phyloP scores from a whole-genome alignment of 2,113 vertebrate genomes.

The Ciconia boyciana region DNA sequence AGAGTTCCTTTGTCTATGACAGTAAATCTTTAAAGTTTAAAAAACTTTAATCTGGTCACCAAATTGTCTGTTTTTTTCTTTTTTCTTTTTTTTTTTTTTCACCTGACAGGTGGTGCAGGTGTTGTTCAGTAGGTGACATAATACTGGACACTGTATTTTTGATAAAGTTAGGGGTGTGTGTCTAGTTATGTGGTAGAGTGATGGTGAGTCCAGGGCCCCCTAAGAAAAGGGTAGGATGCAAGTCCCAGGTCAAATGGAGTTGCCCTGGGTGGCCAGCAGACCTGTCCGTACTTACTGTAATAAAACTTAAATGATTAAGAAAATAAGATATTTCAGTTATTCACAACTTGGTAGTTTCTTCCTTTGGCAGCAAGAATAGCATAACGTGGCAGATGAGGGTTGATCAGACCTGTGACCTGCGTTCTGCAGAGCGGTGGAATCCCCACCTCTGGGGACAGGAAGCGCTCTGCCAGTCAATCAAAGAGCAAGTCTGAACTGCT shows the following conservation, averaged over 20 bases:
- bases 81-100: not conserved
- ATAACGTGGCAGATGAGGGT: not conserved
- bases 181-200: accelerated
- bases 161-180: not conserved
- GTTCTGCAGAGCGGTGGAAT: not conserved
- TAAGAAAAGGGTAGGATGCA: not conserved
- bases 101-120: not conserved
- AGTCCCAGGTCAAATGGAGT: not conserved
- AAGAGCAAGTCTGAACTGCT: not conserved
- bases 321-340: not conserved
- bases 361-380: not conserved
- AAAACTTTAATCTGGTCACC: not conserved
- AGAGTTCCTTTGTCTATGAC: not conserved
- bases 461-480: not conserved
- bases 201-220: not conserved
- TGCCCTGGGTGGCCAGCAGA: not conserved
- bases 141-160: not conserved
- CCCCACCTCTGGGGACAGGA: not conserved
- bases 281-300: accelerated
- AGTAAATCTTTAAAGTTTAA: not conserved
- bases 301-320: not conserved
- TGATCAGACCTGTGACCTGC: not conserved
- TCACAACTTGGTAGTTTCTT: not conserved
- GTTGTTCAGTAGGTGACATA: not conserved
- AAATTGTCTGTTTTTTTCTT: too few relatives aligned